phyloP scores from a whole-genome alignment of 2,113 vertebrate species.

The Vimba vimba region DNA sequence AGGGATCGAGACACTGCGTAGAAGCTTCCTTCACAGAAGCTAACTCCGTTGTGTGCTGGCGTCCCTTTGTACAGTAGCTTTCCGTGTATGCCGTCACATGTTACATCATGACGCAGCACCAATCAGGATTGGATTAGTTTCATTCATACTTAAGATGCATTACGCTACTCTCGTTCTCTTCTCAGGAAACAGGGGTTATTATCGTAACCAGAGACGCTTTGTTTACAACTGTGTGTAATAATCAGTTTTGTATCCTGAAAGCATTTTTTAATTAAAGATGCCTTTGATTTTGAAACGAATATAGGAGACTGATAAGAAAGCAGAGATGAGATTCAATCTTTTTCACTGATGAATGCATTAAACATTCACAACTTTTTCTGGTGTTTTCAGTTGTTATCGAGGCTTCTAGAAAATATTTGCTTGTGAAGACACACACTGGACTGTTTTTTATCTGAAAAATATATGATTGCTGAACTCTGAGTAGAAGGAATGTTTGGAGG shows the following conservation, averaged over 20 bases:
- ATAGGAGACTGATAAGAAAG: not conserved
- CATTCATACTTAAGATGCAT: too few species aligned
- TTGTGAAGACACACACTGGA: not conserved
- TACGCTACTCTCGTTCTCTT: too few species aligned
- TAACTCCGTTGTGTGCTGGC: too few species aligned
- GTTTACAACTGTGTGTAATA: not conserved
- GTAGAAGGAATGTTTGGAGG: not conserved
- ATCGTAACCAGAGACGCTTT: not conserved
- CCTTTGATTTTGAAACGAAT: not conserved
- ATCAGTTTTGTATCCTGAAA: not conserved
- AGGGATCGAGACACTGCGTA: too few species aligned
- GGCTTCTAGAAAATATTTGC: not conserved
- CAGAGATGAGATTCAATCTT: not conserved
- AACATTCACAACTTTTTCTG: not conserved
- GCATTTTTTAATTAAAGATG: not conserved
- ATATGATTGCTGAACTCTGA: not conserved
- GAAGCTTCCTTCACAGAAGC: too few species aligned
- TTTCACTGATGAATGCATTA: not conserved
- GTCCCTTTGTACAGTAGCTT: too few species aligned
- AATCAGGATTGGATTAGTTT: too few species aligned
- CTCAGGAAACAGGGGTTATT: too few species aligned
- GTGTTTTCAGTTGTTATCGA: not conserved
- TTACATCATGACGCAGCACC: too few species aligned
- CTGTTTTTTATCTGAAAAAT: not conserved
- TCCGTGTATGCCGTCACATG: too few species aligned